Percentiles rank a stretch among this genome's conserved stretches.
phyloP scores from a whole-genome alignment of 2,797 vertebrate species.

The Erpetoichthys calabaricus region DNA sequence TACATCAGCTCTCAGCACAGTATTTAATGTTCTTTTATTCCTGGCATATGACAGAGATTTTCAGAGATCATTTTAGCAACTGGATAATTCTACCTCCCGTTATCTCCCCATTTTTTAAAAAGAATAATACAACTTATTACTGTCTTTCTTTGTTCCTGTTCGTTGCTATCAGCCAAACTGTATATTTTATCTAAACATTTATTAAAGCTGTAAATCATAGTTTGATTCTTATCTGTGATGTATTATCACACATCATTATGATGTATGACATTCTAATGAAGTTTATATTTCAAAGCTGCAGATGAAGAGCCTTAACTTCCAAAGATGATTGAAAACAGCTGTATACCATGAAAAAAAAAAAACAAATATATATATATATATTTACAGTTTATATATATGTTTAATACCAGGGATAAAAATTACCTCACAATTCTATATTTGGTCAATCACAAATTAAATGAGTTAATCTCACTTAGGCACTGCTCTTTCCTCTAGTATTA shows the following conservation, averaged over 20 bases:
- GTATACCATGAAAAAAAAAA: slow-evolving; percentile 42
- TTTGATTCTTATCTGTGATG: slow-evolving; percentile 21
- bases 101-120: background rate
- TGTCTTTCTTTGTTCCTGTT: background rate
- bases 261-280: slow-evolving; percentile 56
- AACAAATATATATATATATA: too few relatives aligned
- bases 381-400: too few relatives aligned
- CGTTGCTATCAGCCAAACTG: background rate
- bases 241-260: slow-evolving; percentile 50
- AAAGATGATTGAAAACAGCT: slow-evolving; percentile 53
- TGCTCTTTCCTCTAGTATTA: too few relatives aligned
- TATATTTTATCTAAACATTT: slow-evolving; percentile 1
- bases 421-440: background rate
- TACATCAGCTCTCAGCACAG: background rate
- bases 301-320: slow-evolving; percentile 47
- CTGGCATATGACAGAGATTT: background rate
- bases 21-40: background rate
- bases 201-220: slow-evolving; percentile 4
- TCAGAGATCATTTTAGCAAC: background rate
- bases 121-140: background rate
- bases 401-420: slow-evolving; percentile 30
- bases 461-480: too few relatives aligned
- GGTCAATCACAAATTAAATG: too few relatives aligned
- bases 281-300: slow-evolving; percentile 53
- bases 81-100: background rate